Conservation (phyloP, 2,797 vertebrate genomes). For the Pangasius macronema region DNA sequence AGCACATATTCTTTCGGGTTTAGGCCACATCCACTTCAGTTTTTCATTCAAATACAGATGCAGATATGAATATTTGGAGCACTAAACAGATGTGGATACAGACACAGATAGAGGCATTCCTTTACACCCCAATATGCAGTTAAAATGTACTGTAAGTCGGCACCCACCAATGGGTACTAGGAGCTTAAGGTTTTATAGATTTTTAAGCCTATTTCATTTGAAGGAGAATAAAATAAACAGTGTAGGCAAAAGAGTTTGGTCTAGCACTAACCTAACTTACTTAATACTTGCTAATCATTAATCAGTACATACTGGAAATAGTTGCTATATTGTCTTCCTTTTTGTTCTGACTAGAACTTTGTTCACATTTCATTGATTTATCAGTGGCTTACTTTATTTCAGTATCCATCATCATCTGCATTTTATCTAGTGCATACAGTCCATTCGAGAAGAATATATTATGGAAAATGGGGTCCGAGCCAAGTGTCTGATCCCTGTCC, state of each 20-base stretch:
- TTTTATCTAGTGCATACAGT: conserved; percentile 7
- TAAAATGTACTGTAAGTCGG: background rate
- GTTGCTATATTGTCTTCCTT: background rate
- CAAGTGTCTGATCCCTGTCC: conserved; percentile 8
- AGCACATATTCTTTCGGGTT: background rate
- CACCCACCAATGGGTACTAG: background rate
- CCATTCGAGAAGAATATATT: background rate
- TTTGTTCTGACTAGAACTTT: conserved; percentile 4
- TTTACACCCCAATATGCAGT: background rate
- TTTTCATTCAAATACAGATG: background rate
- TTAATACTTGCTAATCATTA: conserved; percentile 5
- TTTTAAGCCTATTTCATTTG: conserved; percentile 7
- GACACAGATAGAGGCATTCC: background rate
- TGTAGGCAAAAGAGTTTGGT: background rate
- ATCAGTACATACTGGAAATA: background rate
- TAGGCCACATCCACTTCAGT: background rate
- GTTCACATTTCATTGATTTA: conserved; percentile 14
- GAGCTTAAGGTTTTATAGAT: background rate
- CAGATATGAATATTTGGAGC: background rate
- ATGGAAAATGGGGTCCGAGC: conserved; percentile 15
- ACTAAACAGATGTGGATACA: background rate
- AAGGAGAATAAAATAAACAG: background rate
- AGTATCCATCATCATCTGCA: conserved; percentile 24
- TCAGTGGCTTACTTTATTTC: conserved; percentile 13
- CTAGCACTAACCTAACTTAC: background rate